phyloP scores from a whole-genome alignment of 1,140 invertebrate species.

The Choristoneura fumiferana region DNA sequence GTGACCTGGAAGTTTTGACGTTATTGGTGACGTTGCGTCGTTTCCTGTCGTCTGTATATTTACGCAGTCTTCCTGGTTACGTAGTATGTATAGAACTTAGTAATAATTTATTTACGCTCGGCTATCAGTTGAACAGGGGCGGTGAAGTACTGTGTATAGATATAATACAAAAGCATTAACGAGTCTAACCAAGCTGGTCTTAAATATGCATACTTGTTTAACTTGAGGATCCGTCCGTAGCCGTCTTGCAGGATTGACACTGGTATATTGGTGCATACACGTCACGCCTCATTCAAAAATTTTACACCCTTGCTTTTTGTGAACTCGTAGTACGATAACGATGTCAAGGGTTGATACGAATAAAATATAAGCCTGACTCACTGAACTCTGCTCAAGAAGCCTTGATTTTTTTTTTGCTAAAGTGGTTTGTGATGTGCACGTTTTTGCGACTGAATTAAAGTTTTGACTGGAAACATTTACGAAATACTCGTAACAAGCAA shows the following conservation, averaged over 20 bases:
- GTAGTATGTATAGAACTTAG: neutral
- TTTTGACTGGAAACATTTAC: too few relatives aligned
- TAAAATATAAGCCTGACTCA: neutral
- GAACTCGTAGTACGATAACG: neutral
- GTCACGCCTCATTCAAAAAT: conserved; percentile 2
- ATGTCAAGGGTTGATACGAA: neutral
- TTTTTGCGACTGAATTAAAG: neutral
- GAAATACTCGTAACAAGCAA: too few relatives aligned
- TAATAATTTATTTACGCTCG: conserved; percentile 25
- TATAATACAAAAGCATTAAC: neutral
- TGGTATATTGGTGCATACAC: neutral
- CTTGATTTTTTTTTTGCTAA: conserved; percentile 7
- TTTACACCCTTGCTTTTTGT: neutral
- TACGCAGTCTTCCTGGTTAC: neutral
- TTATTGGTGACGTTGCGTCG: conserved; percentile 37
- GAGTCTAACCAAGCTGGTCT: neutral
- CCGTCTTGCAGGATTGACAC: neutral
- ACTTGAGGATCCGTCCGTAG: neutral
- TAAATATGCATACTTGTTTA: conserved; percentile 12
- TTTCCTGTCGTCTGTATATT: conserved; percentile 1
- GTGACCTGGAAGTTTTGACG: conserved; percentile 56
- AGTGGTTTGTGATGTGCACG: neutral
- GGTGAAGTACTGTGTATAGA: neutral
- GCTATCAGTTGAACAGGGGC: neutral
- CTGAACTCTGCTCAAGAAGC: neutral